Percentiles rank a stretch among this genome's conserved stretches.
These are phyloP conservation scores for Arvicola amphibius DNA, from an alignment of 2,797 vertebrate genomes.

Conservation along the genomic window DNA sequence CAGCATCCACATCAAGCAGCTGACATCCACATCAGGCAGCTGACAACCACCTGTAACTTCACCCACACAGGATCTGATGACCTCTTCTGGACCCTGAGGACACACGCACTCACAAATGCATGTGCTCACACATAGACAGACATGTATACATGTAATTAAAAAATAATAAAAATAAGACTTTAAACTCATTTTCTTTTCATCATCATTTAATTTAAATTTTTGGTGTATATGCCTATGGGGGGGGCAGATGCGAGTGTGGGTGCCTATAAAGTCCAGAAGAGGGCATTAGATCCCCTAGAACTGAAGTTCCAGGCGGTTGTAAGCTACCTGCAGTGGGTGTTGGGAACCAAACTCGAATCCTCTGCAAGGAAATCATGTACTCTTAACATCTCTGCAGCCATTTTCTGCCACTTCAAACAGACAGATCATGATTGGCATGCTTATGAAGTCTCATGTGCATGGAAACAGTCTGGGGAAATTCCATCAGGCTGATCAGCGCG, in stretches of 20 bases:
- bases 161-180: background rate
- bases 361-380: background rate
- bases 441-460: background rate
- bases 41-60: background rate
- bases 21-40: background rate
- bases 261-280: background rate
- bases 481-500: background rate
- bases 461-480: background rate
- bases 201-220: background rate
- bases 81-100: background rate
- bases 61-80: background rate
- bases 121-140: background rate
- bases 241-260: background rate
- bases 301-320: background rate
- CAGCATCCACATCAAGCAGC: too few relatives aligned
- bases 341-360: background rate
- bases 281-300: background rate
- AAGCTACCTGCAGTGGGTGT: background rate
- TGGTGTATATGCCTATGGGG: background rate
- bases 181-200: background rate
- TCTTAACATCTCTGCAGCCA: background rate
- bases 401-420: background rate
- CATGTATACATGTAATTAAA: background rate
- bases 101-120: background rate
- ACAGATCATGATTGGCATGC: background rate